Base-by-base conservation (phyloP, 2,888 invertebrate genomes). In the Epirrita christyi region DNA sequence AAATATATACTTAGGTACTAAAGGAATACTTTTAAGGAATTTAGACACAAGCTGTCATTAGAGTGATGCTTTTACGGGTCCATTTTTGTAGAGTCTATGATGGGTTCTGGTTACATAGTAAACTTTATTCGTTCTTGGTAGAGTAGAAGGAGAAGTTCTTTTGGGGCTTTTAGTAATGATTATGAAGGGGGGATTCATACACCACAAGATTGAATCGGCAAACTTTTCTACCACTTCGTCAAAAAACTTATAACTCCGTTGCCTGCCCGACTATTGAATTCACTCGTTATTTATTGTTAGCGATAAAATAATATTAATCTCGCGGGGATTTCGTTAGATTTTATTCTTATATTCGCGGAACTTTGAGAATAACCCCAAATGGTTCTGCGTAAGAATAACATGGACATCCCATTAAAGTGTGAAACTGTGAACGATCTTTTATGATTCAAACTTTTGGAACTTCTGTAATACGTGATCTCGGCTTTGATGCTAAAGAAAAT, bases 291-390 rank as follows among this genome's bases (percentile, higher is more conserved):
- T 91, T 91, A 92, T 92, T 84, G 89, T 88, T 80, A 75, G 84
- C 86, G 89, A 92, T 92, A 91, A 92, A 92, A 92, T 89, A 90
- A 91, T 92, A 92, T 92, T 92, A 92, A 92, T 90, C 91, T 87
- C 88, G 75, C 57, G 88, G 83, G 92, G 83, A 89, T 90, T 87
- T 84, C 76, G 73, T 75, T 75, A 87, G 89, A 88, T 91, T 91
- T 89, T 82, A 86, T 89, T 87, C 88, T 86, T 85, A 80, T 84
- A 78, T 71, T 83, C 80, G 73, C 85, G 80, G 79, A 86, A 86
- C 81, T 86, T 86, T 65, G 80, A 81, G 80, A 84, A 85, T 86
- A 85, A 77, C 85, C 76, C 76, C 75, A 82, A 87, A 76, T 75
- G 64, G 56, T 61, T 44, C 10, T 15, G 42, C 50, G 78, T 79